Evolutionary conservation across 2,113 vertebrate genomes (phyloP), one percentile per base, ranked within the genome.

Genomic region (Bos indicus): DNA sequence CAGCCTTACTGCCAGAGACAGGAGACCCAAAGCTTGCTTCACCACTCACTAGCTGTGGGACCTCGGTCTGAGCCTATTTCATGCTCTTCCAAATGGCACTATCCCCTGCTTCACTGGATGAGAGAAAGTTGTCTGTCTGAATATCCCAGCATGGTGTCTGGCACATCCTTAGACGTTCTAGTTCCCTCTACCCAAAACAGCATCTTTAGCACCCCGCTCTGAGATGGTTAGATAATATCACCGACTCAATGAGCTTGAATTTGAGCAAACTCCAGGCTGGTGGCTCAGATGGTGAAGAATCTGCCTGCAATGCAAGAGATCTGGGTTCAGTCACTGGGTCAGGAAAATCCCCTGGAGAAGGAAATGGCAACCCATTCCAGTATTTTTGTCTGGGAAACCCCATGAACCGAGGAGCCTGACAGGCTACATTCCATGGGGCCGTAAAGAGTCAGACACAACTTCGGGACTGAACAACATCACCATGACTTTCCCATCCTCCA

Each of bases 21-120:
- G 83, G 51, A 46, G 21, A 46, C 88, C 15, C 15, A 46, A 64
- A 36, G n/a, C 26, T 81, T 30, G 36, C 51, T 91, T 40, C 11
- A 62, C 17, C 52, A 19, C 15, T 60, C 16, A 26, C 91, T 83
- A 54, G 14, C 17, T 90, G 19, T 48, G 59, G 74, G n/a, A 52
- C 43, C 33, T 81, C 15, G 23, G 21, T 94, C 28, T 92, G 59
- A 84, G 40, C 74, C 43, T 62, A 7, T 33, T 77, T 89, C 7
- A 23, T 90, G 6, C 16, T 51, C 56, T 83, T 2, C 6, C 89
- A 92, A 77, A 67, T 33, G 43, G 5, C 40, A 13, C 71, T 26
- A 54, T 14, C 33, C 1, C 17, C 25, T 28, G 6, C 1, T 40
- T 51, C 25, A 40, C 0, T 15, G 21, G 7, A 25, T 71, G 67